phyloP scores from a whole-genome alignment of 2,888 invertebrate genomes.

The Oscheius sp. region DNA sequence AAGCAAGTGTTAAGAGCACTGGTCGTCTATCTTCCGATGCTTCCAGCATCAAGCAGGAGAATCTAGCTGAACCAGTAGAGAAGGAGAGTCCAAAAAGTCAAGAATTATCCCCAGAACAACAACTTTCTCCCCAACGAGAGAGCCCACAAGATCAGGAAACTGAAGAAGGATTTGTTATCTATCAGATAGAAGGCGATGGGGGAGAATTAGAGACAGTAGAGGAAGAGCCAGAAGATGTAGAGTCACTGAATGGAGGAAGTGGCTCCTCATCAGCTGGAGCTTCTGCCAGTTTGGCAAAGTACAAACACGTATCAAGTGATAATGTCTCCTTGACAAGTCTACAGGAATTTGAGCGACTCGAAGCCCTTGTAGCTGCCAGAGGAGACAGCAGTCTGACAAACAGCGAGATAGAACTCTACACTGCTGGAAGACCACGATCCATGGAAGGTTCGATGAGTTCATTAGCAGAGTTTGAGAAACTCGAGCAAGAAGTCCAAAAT shows the following conservation, averaged over 20 bases:
- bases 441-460: slow-evolving; percentile 64
- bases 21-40: slow-evolving; percentile 3
- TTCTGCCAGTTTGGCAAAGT: slow-evolving; percentile 48
- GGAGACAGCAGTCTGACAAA: slow-evolving; percentile 60
- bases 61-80: slow-evolving; percentile 6
- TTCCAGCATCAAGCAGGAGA: slow-evolving; percentile 8
- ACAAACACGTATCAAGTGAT: slow-evolving; percentile 57
- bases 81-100: slow-evolving; percentile 10
- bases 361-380: slow-evolving; percentile 55
- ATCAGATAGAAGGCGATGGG: slow-evolving; percentile 35
- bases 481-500: slow-evolving; percentile 61
- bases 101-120: slow-evolving; percentile 27
- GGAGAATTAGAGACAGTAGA: slow-evolving; percentile 52
- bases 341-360: slow-evolving; percentile 69
- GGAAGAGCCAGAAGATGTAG: slow-evolving; percentile 62
- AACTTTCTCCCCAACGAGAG: not conserved
- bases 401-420: slow-evolving; percentile 60
- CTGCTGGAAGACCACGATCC: slow-evolving; percentile 38
- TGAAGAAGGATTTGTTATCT: slow-evolving; percentile 45
- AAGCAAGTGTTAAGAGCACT: slow-evolving; percentile 20
- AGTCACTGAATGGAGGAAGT: slow-evolving; percentile 52
- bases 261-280: slow-evolving; percentile 54
- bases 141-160: slow-evolving; percentile 10
- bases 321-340: slow-evolving; percentile 61
- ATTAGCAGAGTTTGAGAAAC: slow-evolving; percentile 66